Conservation (phyloP, 2,113 vertebrate species). For the Chroicocephalus ridibundus region DNA sequence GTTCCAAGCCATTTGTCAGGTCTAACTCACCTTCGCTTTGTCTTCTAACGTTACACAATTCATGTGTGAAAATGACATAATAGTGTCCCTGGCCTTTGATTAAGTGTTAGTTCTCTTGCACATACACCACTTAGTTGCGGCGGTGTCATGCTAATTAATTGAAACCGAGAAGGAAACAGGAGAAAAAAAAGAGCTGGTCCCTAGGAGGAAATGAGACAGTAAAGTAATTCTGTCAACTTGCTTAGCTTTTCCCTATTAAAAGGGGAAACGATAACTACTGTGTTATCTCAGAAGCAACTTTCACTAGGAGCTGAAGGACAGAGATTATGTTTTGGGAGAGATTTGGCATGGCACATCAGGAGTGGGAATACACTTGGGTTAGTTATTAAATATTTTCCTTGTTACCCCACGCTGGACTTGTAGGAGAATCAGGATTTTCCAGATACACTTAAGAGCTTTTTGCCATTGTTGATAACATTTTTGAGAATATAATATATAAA, state of each 20-base stretch:
- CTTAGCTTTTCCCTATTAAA: neutral
- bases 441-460: neutral
- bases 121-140: neutral
- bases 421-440: neutral
- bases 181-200: neutral
- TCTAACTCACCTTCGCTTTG: neutral
- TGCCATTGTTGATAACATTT: neutral
- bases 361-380: neutral
- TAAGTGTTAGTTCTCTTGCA: neutral
- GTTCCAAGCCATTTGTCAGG: neutral
- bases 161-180: neutral
- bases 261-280: neutral
- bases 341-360: neutral
- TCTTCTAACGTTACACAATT: neutral
- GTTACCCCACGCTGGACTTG: neutral
- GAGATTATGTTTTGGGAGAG: neutral
- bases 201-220: neutral
- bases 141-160: neutral
- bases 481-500: neutral
- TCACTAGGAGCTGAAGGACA: neutral
- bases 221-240: neutral
- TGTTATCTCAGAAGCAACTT: neutral
- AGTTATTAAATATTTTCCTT: neutral
- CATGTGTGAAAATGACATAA: neutral
- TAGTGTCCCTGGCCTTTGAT: neutral